A percentile compares a stretch with the other conserved stretches of the same genome.
Evolutionary conservation across 1,140 invertebrate species (phyloP).

Genomic region (Drosophila oshimai): DNA sequence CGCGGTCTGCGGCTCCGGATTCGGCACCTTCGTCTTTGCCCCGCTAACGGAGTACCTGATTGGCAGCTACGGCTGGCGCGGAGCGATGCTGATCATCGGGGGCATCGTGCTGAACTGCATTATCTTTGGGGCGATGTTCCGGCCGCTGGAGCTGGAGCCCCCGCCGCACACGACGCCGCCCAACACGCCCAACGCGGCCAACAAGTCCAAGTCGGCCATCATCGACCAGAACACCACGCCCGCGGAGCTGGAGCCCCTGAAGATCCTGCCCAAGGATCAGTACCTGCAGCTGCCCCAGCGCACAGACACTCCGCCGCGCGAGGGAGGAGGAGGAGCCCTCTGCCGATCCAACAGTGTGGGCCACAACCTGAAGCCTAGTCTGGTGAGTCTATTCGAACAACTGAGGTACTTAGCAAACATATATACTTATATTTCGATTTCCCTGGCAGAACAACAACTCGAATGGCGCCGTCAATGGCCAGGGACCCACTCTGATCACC

Average conservation of each 20-base stretch:
- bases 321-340: conserved; percentile 21
- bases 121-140: conserved; percentile 92
- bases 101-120: conserved; percentile 92
- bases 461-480: conserved; percentile 52
- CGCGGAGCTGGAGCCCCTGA: conserved; percentile 69
- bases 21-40: conserved; percentile 93
- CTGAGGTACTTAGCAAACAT: too few relatives aligned
- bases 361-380: conserved; percentile 55
- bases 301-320: conserved; percentile 13
- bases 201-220: conserved; percentile 62
- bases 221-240: conserved; percentile 79
- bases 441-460: conserved; percentile 61
- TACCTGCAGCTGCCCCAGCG: conserved; percentile 68
- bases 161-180: conserved; percentile 60
- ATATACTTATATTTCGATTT: too few relatives aligned
- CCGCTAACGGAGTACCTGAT: conserved; percentile 89
- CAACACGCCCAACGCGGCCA: conserved; percentile 16
- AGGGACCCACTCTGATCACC: background rate
- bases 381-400: conserved; percentile 27
- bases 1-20: conserved; percentile 96
- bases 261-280: conserved; percentile 56
- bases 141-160: conserved; percentile 85
- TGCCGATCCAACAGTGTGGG: conserved; percentile 79
- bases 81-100: conserved; percentile 91
- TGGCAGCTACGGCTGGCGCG: conserved; percentile 87